phyloP scores from a whole-genome alignment of 2,113 vertebrate species.

The Natator depressus region DNA sequence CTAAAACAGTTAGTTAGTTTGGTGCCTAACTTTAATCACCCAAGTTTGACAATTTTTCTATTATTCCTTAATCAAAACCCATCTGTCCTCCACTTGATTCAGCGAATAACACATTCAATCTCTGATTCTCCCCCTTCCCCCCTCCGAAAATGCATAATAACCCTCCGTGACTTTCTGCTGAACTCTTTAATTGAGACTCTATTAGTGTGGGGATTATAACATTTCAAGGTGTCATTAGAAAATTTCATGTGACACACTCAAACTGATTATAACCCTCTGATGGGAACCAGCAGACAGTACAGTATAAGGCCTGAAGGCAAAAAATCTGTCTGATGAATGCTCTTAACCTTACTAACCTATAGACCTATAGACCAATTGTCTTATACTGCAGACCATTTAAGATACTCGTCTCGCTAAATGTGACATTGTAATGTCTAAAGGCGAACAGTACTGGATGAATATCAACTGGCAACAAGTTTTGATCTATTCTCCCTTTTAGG shows the following conservation, averaged over 20 bases:
- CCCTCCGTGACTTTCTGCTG: not conserved
- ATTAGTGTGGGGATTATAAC: not conserved
- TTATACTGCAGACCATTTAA: not conserved
- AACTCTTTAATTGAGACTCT: not conserved
- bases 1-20: not conserved
- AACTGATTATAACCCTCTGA: not conserved
- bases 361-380: rapidly evolving
- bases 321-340: not conserved
- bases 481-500: not conserved
- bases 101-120: not conserved
- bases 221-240: not conserved
- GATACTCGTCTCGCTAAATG: not conserved
- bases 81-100: rapidly evolving
- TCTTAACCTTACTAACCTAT: not conserved
- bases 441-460: not conserved
- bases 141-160: not conserved
- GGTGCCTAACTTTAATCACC: not conserved
- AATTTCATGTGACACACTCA: not conserved
- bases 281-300: not conserved
- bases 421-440: not conserved
- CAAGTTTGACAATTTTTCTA: rapidly evolving
- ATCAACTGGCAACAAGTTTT: not conserved
- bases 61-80: not conserved
- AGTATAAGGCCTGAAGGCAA: not conserved
- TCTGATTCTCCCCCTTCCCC: not conserved